Evolutionary conservation across 2,113 vertebrate species (phyloP).

Genomic region (Pachyramphus minor): DNA sequence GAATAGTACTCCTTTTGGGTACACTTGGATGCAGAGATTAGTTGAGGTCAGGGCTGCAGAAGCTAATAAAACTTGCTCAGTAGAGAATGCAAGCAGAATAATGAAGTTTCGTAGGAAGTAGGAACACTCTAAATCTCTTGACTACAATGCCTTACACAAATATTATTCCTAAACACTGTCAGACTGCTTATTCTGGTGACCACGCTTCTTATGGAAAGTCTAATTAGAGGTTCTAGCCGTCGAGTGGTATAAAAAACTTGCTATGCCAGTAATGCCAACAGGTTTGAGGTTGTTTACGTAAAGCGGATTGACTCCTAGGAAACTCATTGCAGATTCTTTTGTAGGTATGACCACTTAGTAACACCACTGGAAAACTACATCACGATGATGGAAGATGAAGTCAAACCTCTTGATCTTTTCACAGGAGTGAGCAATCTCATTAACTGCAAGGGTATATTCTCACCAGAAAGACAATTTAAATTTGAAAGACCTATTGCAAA

Average conservation of each 20-base stretch:
- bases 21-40: not conserved
- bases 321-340: not conserved
- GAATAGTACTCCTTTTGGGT: not conserved
- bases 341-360: not conserved
- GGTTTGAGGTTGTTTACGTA: not conserved
- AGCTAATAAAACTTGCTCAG: not conserved
- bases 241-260: not conserved
- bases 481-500: constrained; percentile 34
- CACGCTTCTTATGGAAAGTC: not conserved
- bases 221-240: not conserved
- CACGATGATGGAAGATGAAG: not conserved
- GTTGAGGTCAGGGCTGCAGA: not conserved
- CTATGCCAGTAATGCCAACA: not conserved
- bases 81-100: not conserved
- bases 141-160: not conserved
- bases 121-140: not conserved
- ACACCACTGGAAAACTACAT: not conserved
- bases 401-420: not conserved
- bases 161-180: not conserved
- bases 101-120: not conserved
- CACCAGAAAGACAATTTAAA: not conserved
- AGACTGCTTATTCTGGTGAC: not conserved
- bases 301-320: not conserved
- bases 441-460: not conserved
- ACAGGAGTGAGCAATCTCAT: not conserved